phyloP scores from a whole-genome alignment of 2,113 vertebrate species.

The Vireo altiloquus region DNA sequence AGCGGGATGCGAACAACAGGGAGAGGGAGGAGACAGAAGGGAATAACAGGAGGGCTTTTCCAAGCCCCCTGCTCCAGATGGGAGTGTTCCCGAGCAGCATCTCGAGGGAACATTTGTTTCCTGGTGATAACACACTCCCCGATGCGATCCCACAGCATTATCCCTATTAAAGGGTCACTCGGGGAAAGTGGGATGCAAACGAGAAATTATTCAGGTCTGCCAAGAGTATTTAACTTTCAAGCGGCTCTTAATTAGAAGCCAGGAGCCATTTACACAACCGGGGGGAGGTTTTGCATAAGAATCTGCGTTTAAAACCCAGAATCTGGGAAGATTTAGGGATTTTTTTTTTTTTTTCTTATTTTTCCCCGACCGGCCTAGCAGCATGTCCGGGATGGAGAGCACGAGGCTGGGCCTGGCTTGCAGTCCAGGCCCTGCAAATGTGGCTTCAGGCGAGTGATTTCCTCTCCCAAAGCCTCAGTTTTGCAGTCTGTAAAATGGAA shows the following conservation, averaged over 20 bases:
- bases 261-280: slow-evolving; percentile 37
- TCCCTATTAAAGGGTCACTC: slow-evolving; percentile 53
- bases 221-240: slow-evolving; percentile 45
- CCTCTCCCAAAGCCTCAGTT: neutral
- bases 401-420: neutral
- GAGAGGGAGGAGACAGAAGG: neutral
- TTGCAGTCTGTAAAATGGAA: neutral
- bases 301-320: neutral
- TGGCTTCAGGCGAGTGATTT: neutral
- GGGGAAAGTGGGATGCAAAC: slow-evolving; percentile 37
- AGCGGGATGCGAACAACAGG: rapidly evolving
- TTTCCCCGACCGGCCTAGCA: neutral
- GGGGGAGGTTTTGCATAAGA: slow-evolving; percentile 17
- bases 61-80: neutral
- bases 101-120: slow-evolving; percentile 16
- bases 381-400: rapidly evolving
- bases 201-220: slow-evolving; percentile 35
- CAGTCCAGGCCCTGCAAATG: neutral
- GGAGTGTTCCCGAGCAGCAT: neutral
- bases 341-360: neutral
- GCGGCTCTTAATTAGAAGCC: slow-evolving; percentile 57
- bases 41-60: neutral
- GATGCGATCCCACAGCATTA: neutral
- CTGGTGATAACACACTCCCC: neutral
- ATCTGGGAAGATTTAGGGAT: neutral